Conservation (phyloP, 2,797 vertebrate species). For the Pogonophryne albipinna region DNA sequence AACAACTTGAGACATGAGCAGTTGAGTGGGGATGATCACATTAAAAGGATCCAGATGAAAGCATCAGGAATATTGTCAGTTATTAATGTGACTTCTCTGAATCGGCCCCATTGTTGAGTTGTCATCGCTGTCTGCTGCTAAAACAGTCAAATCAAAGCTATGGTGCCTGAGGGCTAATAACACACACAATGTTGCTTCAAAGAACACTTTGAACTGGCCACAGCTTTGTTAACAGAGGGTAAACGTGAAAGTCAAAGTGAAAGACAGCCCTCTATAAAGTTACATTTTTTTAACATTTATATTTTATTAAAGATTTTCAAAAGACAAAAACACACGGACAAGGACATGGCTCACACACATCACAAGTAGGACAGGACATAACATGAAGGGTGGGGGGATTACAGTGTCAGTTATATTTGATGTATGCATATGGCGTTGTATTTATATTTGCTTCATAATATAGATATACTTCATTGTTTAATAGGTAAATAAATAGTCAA, state of each 20-base stretch:
- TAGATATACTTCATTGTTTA: no score
- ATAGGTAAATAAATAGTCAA: no score
- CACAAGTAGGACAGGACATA: no score
- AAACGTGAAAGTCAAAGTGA: constrained; percentile 45
- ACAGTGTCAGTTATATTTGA: no score
- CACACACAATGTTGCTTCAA: constrained; percentile 26
- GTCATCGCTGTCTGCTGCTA: constrained; percentile 10
- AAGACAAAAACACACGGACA: no score
- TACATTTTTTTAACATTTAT: not conserved
- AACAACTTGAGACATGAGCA: not conserved
- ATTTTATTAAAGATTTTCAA: no score
- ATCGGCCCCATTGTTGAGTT: constrained; percentile 31
- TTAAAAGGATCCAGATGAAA: constrained; percentile 8
- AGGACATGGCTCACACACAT: no score
- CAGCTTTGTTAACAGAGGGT: constrained; percentile 41
- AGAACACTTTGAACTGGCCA: constrained; percentile 25
- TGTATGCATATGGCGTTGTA: no score
- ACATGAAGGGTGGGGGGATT: no score
- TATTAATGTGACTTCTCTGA: constrained; percentile 20
- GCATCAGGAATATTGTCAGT: constrained; percentile 25
- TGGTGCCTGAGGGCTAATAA: constrained; percentile 34
- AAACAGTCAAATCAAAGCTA: constrained; percentile 28
- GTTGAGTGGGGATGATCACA: constrained; percentile 3
- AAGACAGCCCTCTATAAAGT: constrained; percentile 7
- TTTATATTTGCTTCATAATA: no score